Percentiles rank a stretch among this genome's conserved stretches.
These are phyloP conservation scores for Azemiops feae DNA, from an alignment of 2,113 vertebrate genomes.

Conservation along the genomic window DNA sequence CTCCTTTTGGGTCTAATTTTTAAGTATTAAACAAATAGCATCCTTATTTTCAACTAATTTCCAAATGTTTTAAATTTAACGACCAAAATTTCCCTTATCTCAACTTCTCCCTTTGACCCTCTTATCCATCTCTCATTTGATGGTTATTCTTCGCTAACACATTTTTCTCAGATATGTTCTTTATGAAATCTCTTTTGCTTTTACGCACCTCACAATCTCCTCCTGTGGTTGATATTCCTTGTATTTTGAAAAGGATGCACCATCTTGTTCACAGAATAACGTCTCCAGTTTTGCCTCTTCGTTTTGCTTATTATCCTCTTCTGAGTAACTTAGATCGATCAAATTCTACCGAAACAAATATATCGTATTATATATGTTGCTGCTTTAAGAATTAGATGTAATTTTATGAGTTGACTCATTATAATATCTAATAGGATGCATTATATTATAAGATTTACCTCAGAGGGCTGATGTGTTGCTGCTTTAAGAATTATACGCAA, in stretches of 20 bases:
- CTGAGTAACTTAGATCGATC: conserved; percentile 54
- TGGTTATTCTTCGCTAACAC: not conserved
- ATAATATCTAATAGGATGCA: no score
- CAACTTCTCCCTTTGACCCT: no score
- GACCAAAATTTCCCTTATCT: no score
- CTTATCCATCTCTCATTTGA: not conserved
- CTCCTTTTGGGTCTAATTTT: no score
- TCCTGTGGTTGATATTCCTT: conserved; percentile 47
- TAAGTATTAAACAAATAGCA: no score
- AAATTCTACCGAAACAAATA: conserved; percentile 52
- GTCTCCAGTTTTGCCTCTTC: conserved; percentile 66
- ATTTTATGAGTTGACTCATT: no score
- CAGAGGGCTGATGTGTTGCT: no score
- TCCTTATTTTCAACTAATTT: no score
- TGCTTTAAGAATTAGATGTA: no score
- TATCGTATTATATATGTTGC: not conserved
- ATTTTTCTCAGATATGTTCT: not conserved
- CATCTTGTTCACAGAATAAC: conserved; percentile 53
- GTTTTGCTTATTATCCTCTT: conserved; percentile 62
- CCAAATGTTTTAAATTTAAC: no score
- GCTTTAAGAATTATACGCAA: no score
- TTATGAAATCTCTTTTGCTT: not conserved
- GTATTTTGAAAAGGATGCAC: conserved; percentile 38
- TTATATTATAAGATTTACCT: no score
- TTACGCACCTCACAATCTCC: conserved; percentile 60